A percentile compares a stretch with the other conserved stretches of the same genome.
These are phyloP conservation scores for Chanos chanos DNA, from an alignment of 2,797 vertebrate genomes.

Conservation along the genomic window DNA sequence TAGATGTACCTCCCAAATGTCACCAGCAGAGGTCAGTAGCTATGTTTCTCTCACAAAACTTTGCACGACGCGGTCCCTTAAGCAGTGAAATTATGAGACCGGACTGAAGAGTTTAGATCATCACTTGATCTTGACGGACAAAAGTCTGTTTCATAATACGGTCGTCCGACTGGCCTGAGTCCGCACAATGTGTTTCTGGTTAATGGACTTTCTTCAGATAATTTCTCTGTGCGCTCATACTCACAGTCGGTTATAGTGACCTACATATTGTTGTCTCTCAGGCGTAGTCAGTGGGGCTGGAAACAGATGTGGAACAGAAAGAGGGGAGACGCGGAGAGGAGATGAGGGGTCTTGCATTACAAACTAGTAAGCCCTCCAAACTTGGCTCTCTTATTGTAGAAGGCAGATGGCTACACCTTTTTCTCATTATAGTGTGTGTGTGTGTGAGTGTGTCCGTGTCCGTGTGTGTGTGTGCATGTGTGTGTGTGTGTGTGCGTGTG, in stretches of 20 bases:
- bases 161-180: background rate
- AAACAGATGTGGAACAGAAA: slow-evolving; percentile 41
- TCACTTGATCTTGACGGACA: slow-evolving; percentile 5
- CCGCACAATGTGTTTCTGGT: background rate
- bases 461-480: background rate
- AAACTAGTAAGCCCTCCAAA: slow-evolving; percentile 23
- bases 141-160: slow-evolving; percentile 13
- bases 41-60: background rate
- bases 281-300: slow-evolving; percentile 20
- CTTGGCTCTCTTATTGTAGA: slow-evolving; percentile 24
- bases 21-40: slow-evolving; percentile 32
- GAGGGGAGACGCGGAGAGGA: slow-evolving; percentile 8
- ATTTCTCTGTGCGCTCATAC: slow-evolving; percentile 24
- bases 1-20: background rate
- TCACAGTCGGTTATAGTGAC: slow-evolving; percentile 36
- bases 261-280: slow-evolving; percentile 36
- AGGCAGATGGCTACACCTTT: slow-evolving; percentile 37
- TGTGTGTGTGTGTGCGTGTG: background rate
- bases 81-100: too few species aligned
- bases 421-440: slow-evolving; percentile 33
- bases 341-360: slow-evolving; percentile 29
- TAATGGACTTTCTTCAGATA: slow-evolving; percentile 21
- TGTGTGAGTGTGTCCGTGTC: slow-evolving; percentile 12
- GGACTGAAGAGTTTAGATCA: slow-evolving; percentile 11
- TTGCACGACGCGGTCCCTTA: background rate